These are phyloP conservation scores for Plebejus anna DNA, from an alignment of 2,888 invertebrate species.

Conservation along the genomic window DNA sequence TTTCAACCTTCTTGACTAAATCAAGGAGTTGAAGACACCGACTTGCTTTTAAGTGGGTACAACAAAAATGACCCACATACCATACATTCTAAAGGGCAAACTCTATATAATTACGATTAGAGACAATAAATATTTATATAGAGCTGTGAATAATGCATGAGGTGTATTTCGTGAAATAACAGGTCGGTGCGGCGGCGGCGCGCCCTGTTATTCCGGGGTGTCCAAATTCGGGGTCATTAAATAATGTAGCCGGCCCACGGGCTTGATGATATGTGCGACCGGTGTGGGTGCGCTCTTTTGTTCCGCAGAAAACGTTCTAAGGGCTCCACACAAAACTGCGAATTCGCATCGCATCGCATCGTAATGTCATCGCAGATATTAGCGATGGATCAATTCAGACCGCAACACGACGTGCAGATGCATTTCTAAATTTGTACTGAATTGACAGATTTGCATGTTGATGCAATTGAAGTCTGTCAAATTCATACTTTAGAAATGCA, in stretches of 20 bases:
- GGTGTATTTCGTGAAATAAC: slow-evolving; percentile 42
- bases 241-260: slow-evolving; percentile 60
- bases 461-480: no score
- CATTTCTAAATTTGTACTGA: no score
- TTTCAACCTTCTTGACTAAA: no score
- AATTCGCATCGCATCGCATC: no score
- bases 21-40: no score
- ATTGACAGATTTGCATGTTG: no score
- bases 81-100: background rate
- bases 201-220: slow-evolving; percentile 68
- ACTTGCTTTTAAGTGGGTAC: no score
- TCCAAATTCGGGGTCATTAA: slow-evolving; percentile 69
- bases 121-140: slow-evolving; percentile 28
- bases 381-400: no score
- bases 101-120: slow-evolving; percentile 27
- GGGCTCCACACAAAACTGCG: background rate
- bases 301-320: background rate
- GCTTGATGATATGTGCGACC: slow-evolving; percentile 36
- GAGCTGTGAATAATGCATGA: slow-evolving; percentile 26
- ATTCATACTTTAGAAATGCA: no score
- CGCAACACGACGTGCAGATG: no score
- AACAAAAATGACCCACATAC: background rate
- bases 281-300: slow-evolving; percentile 38
- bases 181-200: slow-evolving; percentile 50
- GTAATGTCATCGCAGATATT: no score